Percentiles rank a stretch among this genome's conserved stretches.
These are phyloP conservation scores for Phylloscopus collybita DNA, from an alignment of 2,797 vertebrate genomes.

Conservation along the genomic window DNA sequence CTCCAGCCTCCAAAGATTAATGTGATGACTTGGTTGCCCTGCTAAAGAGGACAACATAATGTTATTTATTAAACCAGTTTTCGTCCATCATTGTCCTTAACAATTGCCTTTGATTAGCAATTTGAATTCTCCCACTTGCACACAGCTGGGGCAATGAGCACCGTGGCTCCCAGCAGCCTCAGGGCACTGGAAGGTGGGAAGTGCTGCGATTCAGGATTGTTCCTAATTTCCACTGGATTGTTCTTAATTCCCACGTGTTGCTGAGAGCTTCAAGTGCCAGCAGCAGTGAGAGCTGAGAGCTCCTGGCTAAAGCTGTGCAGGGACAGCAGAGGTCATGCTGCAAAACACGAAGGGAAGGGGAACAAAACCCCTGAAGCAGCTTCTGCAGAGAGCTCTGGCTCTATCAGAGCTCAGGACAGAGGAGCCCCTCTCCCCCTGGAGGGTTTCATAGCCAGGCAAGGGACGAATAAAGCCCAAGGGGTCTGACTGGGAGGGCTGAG, in stretches of 20 bases:
- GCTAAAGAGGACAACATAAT: background rate
- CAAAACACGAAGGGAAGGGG: background rate
- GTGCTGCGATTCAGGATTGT: background rate
- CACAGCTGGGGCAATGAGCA: background rate
- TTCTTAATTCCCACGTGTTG: constrained; percentile 41
- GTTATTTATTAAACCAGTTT: constrained; percentile 2
- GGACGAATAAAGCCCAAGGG: background rate
- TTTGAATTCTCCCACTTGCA: constrained; percentile 12
- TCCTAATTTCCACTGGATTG: constrained; percentile 39
- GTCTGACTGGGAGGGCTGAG: background rate
- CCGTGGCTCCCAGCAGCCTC: background rate
- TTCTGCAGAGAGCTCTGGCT: background rate
- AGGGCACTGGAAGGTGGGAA: constrained; percentile 1
- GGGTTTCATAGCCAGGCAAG: background rate
- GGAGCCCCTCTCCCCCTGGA: background rate
- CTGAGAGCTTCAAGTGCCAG: constrained; percentile 27
- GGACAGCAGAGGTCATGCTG: background rate
- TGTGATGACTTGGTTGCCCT: background rate
- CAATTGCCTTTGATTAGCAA: background rate
- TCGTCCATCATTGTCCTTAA: background rate
- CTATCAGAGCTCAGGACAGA: background rate
- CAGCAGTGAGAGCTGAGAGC: background rate
- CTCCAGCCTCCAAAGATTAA: background rate
- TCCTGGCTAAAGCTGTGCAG: background rate
- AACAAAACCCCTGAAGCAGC: background rate